Evolutionary conservation across 92 coral and sea anemone species (phyloP).

Genomic region (Phenganax subtilis): DNA sequence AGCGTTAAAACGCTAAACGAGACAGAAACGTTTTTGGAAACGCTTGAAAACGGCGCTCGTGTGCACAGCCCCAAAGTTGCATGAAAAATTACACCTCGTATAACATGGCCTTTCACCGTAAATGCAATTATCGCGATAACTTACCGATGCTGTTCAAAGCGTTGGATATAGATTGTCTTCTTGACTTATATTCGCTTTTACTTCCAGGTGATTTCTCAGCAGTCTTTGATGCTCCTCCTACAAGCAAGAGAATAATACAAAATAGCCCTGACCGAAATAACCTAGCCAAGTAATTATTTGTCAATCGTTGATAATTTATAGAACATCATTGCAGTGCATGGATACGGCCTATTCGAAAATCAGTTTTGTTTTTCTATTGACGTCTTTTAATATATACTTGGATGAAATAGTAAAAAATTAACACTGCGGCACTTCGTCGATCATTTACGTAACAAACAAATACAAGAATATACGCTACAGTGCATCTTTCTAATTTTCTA

Average conservation of each 20-base stretch:
- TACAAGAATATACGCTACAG: background rate
- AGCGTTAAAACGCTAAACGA: too few relatives aligned
- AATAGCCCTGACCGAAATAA: background rate
- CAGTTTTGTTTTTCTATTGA: too few relatives aligned
- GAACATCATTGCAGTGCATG: too few relatives aligned
- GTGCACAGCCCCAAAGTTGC: background rate
- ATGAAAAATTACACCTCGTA: background rate
- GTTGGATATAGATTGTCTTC: constrained; percentile 18
- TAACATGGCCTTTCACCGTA: background rate
- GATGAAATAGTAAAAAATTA: too few relatives aligned
- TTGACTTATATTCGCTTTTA: constrained; percentile 20
- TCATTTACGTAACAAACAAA: background rate
- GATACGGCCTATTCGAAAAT: too few relatives aligned
- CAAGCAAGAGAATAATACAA: background rate
- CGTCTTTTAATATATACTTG: too few relatives aligned
- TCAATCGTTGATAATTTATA: too few relatives aligned
- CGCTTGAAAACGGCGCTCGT: too few relatives aligned
- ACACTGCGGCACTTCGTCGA: background rate
- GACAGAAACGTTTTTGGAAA: too few relatives aligned
- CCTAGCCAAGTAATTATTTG: too few relatives aligned
- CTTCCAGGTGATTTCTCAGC: background rate
- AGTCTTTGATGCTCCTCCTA: constrained; percentile 1
- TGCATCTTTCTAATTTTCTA: background rate
- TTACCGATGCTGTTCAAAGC: constrained; percentile 34
- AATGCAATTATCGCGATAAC: background rate